Conservation (phyloP, 2,888 invertebrate species). For the Spodoptera littoralis region DNA sequence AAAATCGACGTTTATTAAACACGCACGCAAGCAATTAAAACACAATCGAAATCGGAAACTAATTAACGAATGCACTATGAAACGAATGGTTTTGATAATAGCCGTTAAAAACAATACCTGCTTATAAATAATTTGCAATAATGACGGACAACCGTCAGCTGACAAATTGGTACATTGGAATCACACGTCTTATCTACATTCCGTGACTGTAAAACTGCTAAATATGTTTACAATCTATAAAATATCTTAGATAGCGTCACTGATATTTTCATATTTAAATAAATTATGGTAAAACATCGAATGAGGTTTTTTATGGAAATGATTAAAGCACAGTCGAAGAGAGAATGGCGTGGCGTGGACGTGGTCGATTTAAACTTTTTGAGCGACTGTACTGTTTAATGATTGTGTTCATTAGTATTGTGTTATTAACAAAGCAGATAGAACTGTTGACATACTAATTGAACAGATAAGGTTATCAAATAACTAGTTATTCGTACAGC, state of each 20-base stretch:
- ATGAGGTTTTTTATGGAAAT: slow-evolving; percentile 3
- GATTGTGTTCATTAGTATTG: slow-evolving; percentile 64
- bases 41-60: slow-evolving; percentile 65
- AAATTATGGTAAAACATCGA: slow-evolving; percentile 10
- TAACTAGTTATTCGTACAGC: slow-evolving; percentile 55
- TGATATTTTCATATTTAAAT: slow-evolving; percentile 26
- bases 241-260: slow-evolving; percentile 18
- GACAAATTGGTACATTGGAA: slow-evolving; percentile 24
- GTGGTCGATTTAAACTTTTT: slow-evolving; percentile 36
- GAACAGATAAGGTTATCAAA: slow-evolving; percentile 82
- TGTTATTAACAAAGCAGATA: slow-evolving; percentile 79
- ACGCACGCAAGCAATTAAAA: slow-evolving; percentile 64
- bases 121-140: slow-evolving; percentile 41
- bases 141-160: slow-evolving; percentile 29
- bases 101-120: slow-evolving; percentile 51
- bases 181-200: slow-evolving; percentile 41
- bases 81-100: slow-evolving; percentile 55
- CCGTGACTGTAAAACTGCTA: slow-evolving; percentile 30
- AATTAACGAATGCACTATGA: slow-evolving; percentile 57
- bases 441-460: slow-evolving; percentile 82
- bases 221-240: slow-evolving; percentile 18
- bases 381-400: slow-evolving; percentile 61
- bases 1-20: slow-evolving; percentile 66
- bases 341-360: slow-evolving; percentile 15
- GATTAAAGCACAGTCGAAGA: slow-evolving; percentile 3